Evolutionary conservation across 2,113 vertebrate species (phyloP).

Genomic region (Galemys pyrenaicus): DNA sequence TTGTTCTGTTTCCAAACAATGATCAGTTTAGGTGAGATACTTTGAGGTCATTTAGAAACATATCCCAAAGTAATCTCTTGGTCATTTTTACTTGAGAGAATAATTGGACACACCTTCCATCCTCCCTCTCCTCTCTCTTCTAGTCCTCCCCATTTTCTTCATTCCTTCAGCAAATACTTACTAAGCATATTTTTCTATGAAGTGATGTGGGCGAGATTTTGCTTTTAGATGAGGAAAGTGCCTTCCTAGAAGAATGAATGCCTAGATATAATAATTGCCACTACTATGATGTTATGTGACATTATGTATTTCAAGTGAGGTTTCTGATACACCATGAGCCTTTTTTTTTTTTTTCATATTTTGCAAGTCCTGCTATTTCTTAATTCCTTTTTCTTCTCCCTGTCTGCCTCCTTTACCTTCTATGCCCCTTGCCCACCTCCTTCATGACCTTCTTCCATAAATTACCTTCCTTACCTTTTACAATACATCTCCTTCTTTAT

Average conservation of each 20-base stretch:
- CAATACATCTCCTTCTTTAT: constrained; percentile 21
- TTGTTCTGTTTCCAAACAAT: neutral
- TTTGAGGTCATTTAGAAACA: constrained; percentile 36
- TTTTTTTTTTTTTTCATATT: constrained; percentile 20
- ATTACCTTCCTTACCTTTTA: constrained; percentile 35
- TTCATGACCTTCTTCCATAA: neutral
- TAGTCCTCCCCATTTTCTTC: constrained; percentile 14
- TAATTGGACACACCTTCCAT: neutral
- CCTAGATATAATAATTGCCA: neutral
- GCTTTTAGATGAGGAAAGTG: constrained; percentile 25
- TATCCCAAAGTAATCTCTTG: constrained; percentile 16
- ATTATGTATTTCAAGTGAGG: neutral
- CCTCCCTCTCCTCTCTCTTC: constrained; percentile 37
- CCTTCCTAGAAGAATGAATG: constrained; percentile 8
- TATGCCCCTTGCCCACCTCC: neutral
- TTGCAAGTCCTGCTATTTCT: neutral
- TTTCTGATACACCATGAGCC: neutral
- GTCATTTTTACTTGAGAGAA: constrained; percentile 36
- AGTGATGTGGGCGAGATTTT: neutral
- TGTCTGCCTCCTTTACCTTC: neutral
- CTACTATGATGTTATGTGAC: neutral
- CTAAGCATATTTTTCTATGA: constrained; percentile 4
- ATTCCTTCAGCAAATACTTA: constrained; percentile 1
- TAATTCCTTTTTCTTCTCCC: neutral
- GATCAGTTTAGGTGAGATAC: constrained; percentile 28